Conservation (phyloP, 53 echinoderm and acorn worm species). For the Apostichopus leukothele region DNA sequence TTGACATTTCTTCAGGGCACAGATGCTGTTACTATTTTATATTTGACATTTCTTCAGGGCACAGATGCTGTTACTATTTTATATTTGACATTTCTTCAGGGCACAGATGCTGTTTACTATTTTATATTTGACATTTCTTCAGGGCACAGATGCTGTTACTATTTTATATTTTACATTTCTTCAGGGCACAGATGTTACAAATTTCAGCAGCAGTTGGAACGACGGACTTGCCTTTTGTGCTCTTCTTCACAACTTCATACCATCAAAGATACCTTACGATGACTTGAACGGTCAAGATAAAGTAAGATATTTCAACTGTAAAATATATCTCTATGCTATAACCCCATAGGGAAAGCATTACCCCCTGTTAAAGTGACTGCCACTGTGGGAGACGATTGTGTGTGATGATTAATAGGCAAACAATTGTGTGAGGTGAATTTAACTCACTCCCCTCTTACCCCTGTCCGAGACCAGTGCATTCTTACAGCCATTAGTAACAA, state of each 20-base stretch:
- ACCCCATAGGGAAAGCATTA: too few species aligned
- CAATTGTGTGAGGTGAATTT: too few species aligned
- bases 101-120: neutral
- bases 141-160: neutral
- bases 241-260: slow-evolving; percentile 78
- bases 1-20: slow-evolving; percentile 60
- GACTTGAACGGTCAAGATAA: slow-evolving; percentile 92
- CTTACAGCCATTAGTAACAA: too few species aligned
- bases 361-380: too few species aligned
- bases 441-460: too few species aligned
- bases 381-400: neutral
- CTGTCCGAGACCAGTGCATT: too few species aligned
- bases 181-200: slow-evolving; percentile 96
- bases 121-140: neutral
- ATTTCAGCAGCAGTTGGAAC: slow-evolving; percentile 99
- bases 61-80: slow-evolving; percentile 55
- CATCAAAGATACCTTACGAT: slow-evolving; percentile 80
- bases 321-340: too few species aligned
- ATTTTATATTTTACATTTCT: neutral
- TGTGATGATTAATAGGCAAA: neutral
- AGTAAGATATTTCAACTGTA: slow-evolving; percentile 50
- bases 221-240: slow-evolving; percentile 99
- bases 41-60: slow-evolving; percentile 50
- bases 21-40: slow-evolving; percentile 40
- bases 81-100: neutral